Evolutionary conservation across 30 jellyfish, hydroid and myxozoan species (phyloP).

Genomic region (Cassiopea andromeda): DNA sequence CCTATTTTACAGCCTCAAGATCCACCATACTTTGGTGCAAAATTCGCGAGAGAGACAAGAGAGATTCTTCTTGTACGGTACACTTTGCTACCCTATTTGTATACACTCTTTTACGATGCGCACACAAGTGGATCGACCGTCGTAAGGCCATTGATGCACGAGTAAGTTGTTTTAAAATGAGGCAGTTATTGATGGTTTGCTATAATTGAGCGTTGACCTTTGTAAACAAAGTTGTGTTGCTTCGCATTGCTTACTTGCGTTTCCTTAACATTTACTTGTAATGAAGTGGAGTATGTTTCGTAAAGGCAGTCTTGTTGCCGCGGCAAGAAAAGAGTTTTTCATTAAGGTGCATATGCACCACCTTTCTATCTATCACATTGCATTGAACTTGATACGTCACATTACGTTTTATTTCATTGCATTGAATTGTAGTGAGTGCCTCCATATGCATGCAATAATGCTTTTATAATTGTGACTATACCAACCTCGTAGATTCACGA

Average conservation of each 20-base stretch:
- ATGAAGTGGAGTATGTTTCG: too few species aligned
- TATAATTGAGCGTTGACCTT: background rate
- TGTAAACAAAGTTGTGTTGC: background rate
- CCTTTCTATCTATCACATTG: background rate
- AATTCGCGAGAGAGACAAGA: conserved; percentile 78
- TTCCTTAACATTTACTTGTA: background rate
- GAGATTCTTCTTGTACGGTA: conserved; percentile 75
- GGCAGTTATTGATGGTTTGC: background rate
- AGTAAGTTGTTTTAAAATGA: conserved; percentile 35
- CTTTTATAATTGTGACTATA: background rate
- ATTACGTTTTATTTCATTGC: background rate
- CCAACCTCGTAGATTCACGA: conserved; percentile 52
- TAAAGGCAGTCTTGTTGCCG: too few species aligned
- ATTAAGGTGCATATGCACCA: too few species aligned
- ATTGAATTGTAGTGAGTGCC: background rate
- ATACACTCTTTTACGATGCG: conserved; percentile 85
- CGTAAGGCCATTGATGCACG: conserved; percentile 92
- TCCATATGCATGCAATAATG: background rate
- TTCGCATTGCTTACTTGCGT: too few species aligned
- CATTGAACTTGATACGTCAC: background rate
- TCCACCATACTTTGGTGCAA: conserved; percentile 92
- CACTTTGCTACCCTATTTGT: conserved; percentile 85
- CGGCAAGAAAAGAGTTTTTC: too few species aligned
- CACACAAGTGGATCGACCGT: conserved; percentile 90
- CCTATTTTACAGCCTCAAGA: conserved; percentile 82